Percentiles rank a stretch among this genome's conserved stretches.
Conservation (phyloP, 2,113 vertebrate species). For the Dendropsophus ebraccatus region DNA sequence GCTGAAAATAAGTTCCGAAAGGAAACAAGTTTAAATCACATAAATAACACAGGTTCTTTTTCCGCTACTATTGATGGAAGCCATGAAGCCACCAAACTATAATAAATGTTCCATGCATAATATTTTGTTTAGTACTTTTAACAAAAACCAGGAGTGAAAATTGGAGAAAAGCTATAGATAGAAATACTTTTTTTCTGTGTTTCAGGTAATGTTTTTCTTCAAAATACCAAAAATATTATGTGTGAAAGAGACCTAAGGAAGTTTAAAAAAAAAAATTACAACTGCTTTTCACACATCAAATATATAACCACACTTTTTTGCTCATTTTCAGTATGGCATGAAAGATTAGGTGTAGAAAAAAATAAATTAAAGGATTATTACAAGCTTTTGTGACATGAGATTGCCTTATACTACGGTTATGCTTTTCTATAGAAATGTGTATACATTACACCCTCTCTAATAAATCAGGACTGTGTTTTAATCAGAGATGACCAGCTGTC, state of each 20-base stretch:
- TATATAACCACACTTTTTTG: background rate
- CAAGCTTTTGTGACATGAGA: background rate
- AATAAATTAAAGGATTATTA: background rate
- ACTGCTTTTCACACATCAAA: background rate
- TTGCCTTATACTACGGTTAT: no score
- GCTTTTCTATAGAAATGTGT: no score
- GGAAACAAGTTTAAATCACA: background rate
- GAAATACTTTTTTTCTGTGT: no score
- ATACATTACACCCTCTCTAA: background rate
- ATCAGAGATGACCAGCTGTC: no score
- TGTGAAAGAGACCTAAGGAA: background rate
- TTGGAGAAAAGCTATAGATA: no score
- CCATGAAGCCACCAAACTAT: background rate
- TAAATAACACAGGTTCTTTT: background rate
- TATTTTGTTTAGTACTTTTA: no score
- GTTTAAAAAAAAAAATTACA: background rate
- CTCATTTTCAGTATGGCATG: background rate
- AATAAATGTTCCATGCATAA: no score
- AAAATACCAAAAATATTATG: no score
- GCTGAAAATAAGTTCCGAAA: constrained; percentile 38
- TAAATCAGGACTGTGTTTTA: background rate
- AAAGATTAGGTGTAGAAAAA: background rate
- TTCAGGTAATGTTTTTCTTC: no score
- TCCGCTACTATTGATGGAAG: background rate
- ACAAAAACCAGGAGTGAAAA: no score